A percentile compares a stretch with the other conserved stretches of the same genome.
These are phyloP conservation scores for Hyles lineata DNA, from an alignment of 2,888 invertebrate species.

Conservation along the genomic window DNA sequence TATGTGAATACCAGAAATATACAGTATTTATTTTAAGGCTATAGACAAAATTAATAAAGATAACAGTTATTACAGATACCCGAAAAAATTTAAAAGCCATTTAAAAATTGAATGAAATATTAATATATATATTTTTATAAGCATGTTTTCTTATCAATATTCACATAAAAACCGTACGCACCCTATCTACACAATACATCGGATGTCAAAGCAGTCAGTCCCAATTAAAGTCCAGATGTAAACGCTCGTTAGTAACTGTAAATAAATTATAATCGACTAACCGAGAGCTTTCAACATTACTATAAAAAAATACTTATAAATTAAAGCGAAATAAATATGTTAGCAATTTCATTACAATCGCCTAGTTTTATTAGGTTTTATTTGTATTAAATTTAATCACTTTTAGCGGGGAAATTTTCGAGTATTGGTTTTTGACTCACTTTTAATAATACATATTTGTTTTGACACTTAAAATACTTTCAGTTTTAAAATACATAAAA, in stretches of 20 bases:
- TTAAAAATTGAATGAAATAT: too few relatives aligned
- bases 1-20: neutral
- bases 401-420: conserved; percentile 17
- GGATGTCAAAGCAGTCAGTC: conserved; percentile 2
- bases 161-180: neutral
- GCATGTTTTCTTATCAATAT: neutral
- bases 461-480: conserved; percentile 16
- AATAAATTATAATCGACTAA: conserved; percentile 26
- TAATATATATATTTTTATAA: too few relatives aligned
- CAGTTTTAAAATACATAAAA: neutral
- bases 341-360: conserved; percentile 46
- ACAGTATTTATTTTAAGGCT: too few relatives aligned
- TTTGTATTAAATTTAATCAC: neutral
- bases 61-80: too few relatives aligned
- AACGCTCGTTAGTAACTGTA: conserved; percentile 22
- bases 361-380: conserved; percentile 23
- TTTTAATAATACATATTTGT: neutral
- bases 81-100: too few relatives aligned
- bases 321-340: conserved; percentile 80
- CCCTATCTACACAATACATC: neutral
- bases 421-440: neutral
- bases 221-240: neutral
- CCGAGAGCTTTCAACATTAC: conserved; percentile 24
- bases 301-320: conserved; percentile 55
- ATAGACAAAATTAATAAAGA: neutral